Base-by-base conservation (phyloP, 2,113 vertebrate genomes). In the Clarias magur region DNA sequence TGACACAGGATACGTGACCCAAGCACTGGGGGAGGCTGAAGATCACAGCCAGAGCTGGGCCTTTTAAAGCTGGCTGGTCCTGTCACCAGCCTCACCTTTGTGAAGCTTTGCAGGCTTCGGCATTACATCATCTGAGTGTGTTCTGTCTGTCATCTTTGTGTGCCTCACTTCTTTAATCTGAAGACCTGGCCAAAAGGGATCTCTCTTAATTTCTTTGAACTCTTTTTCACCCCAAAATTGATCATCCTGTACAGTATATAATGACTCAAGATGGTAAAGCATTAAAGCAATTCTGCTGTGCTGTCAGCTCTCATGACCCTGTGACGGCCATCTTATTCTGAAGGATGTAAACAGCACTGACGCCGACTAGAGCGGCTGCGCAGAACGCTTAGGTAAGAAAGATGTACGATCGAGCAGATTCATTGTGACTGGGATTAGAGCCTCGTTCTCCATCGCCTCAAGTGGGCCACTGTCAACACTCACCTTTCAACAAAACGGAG, bases 1-100 rank as follows among this genome's bases (percentile, higher is more conserved):
- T 93, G 92, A 94, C 93, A 93, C 56, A 30, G 59, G 86, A 89
- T 93, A 93, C 91, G 90, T 70, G 85, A 75, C 62, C 79, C 67
- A 81, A 62, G 54, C 88, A 60, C 7, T 59, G 81, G 59, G 82
- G 53, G 78, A 56, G 57, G 59, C 23, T 83, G 38, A 19, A 59
- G 68, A 82, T 75, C 79, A 60, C 80, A 76, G 70, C 38, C 72
- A 82, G 86, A 67, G 63, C 59, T 82, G 80, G 65, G 54, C 75
- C 82, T 88, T 84, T 68, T 68, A 80, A 70, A 68, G 62, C 82
- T 70, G 85, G 17, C 73, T 85, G 48, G 85, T 4, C 86, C 62
- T 87, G 72, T 84, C 86, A 86, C 80, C 27, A 57, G 42, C 34
- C 54, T 42, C 70, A 65, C 81, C 48, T 57, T 76, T 86, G 73